Percentiles rank a stretch among this genome's conserved stretches.
Evolutionary conservation across 2,113 vertebrate genomes (phyloP).

Genomic region (Corvus hawaiiensis): DNA sequence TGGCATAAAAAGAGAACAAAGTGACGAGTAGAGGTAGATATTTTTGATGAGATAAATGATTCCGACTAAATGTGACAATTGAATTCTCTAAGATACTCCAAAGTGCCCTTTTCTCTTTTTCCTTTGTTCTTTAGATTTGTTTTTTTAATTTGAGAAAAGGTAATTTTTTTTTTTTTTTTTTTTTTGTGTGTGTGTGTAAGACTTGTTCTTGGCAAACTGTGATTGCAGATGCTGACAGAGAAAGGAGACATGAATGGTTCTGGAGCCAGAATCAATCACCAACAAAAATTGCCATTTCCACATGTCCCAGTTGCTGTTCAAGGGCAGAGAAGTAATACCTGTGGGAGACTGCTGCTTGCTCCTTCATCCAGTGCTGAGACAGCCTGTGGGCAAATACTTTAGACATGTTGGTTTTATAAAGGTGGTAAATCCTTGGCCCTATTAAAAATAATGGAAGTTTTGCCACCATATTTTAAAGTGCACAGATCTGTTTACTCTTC

Average conservation of each 20-base stretch:
- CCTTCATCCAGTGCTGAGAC: not conserved
- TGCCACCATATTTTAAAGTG: not conserved
- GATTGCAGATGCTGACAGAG: not conserved
- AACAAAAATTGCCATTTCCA: not conserved
- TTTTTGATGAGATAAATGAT: not conserved
- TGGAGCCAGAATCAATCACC: not conserved
- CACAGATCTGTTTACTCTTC: not conserved
- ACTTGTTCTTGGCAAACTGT: not conserved
- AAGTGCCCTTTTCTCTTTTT: not conserved
- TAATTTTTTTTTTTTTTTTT: not conserved
- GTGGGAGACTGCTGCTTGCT: not conserved
- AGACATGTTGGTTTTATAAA: not conserved
- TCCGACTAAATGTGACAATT: not conserved
- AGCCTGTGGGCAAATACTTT: not conserved
- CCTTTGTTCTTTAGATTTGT: not conserved
- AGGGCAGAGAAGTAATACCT: not conserved
- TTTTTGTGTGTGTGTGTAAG: no score
- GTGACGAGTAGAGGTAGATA: not conserved
- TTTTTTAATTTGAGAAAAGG: not conserved
- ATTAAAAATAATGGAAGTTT: not conserved
- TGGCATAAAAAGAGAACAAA: not conserved
- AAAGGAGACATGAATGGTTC: not conserved
- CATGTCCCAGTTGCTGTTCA: not conserved
- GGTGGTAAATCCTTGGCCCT: not conserved
- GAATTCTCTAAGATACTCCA: not conserved